These are phyloP conservation scores for Whitmania pigra DNA, from an alignment of 1,140 invertebrate species.

Conservation along the genomic window DNA sequence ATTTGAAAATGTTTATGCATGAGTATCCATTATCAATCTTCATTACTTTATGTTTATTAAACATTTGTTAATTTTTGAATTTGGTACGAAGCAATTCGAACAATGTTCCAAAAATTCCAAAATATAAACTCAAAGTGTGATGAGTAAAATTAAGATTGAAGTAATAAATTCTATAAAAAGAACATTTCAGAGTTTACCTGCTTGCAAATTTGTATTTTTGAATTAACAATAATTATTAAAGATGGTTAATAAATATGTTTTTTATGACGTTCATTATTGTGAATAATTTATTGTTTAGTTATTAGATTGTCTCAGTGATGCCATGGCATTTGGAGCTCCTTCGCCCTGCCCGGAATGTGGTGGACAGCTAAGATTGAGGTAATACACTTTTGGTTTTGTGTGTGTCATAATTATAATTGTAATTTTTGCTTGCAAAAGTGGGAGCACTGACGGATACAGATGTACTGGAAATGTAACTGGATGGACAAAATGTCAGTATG, in stretches of 20 bases:
- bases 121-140: too few relatives aligned
- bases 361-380: conserved; percentile 54
- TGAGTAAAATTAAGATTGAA: too few relatives aligned
- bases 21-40: neutral
- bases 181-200: too few relatives aligned
- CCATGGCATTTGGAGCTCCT: conserved; percentile 63
- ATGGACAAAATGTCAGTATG: conserved; percentile 74
- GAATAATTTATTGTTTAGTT: conserved; percentile 47
- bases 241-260: neutral
- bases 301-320: conserved; percentile 64
- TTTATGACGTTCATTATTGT: neutral
- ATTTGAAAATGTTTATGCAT: neutral
- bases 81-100: too few relatives aligned
- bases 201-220: too few relatives aligned
- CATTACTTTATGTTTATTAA: too few relatives aligned
- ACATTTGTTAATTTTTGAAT: too few relatives aligned
- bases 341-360: conserved; percentile 66
- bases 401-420: conserved; percentile 27
- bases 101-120: too few relatives aligned
- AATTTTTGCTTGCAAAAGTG: conserved; percentile 30
- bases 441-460: conserved; percentile 61
- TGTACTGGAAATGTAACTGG: conserved; percentile 71
- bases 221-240: neutral
- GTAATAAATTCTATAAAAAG: too few relatives aligned
- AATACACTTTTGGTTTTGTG: too few relatives aligned